Evolutionary conservation across 2,113 vertebrate genomes (phyloP), one percentile per base, ranked within the genome.

Genomic region (Blennius ocellaris): DNA sequence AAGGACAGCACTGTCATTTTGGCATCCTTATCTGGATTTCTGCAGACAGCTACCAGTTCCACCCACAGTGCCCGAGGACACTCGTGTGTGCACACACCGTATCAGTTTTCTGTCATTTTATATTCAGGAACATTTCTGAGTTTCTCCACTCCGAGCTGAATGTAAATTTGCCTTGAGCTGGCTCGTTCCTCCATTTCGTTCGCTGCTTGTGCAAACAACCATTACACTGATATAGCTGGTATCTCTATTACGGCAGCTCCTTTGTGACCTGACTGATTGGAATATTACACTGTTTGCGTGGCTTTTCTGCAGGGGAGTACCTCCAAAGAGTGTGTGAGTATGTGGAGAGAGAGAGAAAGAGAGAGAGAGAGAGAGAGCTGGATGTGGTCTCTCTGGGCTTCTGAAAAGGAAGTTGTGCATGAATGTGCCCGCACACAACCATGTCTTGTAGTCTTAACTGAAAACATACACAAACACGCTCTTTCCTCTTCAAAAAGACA

Each of bases 381-480:
- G 64, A 72, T 68, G 56, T 72, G 80, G 81, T 59, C 67, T 84
- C 65, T 70, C 73, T 40, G 72, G 21, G 75, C 69, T 79, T 69
- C 73, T 82, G 65, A 71, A 57, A 71, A 90, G 84, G 88, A 91
- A 90, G 87, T 86, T 58, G 78, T 78, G 51, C 52, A 39, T 66
- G 65, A 56, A 49, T 62, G 67, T 7, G 41, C 81, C 81, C 51
- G 73, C 87, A 88, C 77, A 60, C 86, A 76, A 81, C 75, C 61
- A 54, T 75, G 60, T 67, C 72, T 60, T 56, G 37, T 64, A 59
- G 41, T 36, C 61, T 60, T 62, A 12, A 69, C 78, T 62, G 37
- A 62, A 83, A 70, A 84, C 69, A 82, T 3, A 73, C 76, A 75
- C 68, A 76, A 52, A 40, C 51, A 50, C 48, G 30, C 17, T 0